phyloP scores from a whole-genome alignment of 2,797 vertebrate species.

The Sebastes minor region DNA sequence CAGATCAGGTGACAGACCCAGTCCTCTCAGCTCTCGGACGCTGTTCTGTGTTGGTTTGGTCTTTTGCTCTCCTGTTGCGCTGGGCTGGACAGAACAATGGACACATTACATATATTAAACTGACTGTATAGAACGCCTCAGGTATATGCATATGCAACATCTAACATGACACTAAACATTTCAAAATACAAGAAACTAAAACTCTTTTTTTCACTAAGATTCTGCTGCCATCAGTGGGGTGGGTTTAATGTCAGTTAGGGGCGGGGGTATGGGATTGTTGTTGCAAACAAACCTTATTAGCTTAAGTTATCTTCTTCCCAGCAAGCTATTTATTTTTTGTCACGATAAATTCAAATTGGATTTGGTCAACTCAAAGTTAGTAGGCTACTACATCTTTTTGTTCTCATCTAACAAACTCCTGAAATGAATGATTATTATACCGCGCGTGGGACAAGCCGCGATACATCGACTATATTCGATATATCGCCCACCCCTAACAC shows the following conservation, averaged over 20 bases:
- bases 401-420: no score
- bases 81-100: slow-evolving; percentile 82
- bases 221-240: background rate
- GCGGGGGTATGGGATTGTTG: background rate
- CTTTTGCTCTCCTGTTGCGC: slow-evolving; percentile 95
- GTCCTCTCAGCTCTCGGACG: slow-evolving; percentile 91
- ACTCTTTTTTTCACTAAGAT: no score
- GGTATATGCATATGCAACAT: background rate
- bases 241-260: background rate
- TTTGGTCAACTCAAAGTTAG: background rate
- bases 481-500: no score
- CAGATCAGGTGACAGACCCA: slow-evolving; percentile 94
- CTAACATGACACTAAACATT: background rate
- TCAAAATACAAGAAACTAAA: background rate
- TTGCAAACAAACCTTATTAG: background rate
- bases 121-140: background rate
- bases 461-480: no score
- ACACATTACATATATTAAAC: background rate
- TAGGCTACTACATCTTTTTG: no score
- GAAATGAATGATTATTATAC: no score
- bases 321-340: background rate
- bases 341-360: background rate
- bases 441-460: no score
- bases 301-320: background rate
- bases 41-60: slow-evolving; percentile 98